A percentile compares a stretch with the other conserved stretches of the same genome.
Conservation (phyloP, 2,888 invertebrate genomes). For the Fabriciana adippe region DNA sequence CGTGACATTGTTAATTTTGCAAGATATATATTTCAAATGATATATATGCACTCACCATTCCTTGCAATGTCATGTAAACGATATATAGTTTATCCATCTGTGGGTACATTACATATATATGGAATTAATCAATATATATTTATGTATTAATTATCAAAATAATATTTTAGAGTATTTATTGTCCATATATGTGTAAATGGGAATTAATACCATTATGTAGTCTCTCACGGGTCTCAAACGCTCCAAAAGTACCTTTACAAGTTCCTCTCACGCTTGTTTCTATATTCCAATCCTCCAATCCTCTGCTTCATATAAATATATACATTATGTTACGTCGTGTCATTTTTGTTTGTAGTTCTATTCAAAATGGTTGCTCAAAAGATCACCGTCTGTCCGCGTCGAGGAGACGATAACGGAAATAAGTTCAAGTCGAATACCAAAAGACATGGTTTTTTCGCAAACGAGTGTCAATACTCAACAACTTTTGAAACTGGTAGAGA, state of each 20-base stretch:
- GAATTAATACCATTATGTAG: conserved; percentile 3
- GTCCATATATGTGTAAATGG: conserved; percentile 2
- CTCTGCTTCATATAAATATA: conserved; percentile 72
- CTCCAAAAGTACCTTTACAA: conserved; percentile 7
- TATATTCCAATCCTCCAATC: conserved; percentile 38
- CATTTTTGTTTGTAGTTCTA: conserved; percentile 82
- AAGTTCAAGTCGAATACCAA: conserved; percentile 71
- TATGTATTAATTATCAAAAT: background rate
- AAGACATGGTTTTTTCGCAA: conserved; percentile 82
- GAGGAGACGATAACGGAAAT: conserved; percentile 79
- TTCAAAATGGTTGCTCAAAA: conserved; percentile 82
- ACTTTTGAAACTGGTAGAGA: conserved; percentile 79
- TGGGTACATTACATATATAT: conserved; percentile 39
- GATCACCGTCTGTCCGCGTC: conserved; percentile 76
- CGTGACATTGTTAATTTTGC: conserved; percentile 14
- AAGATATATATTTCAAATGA: conserved; percentile 40
- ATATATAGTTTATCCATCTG: conserved; percentile 36
- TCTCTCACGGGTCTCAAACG: background rate
- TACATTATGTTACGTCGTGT: conserved; percentile 81
- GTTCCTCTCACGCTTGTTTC: conserved; percentile 41
- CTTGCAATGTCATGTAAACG: conserved; percentile 41
- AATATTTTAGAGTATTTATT: background rate
- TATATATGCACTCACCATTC: conserved; percentile 65
- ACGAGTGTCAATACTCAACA: conserved; percentile 76
- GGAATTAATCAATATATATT: conserved; percentile 11